Evolutionary conservation across 2,888 invertebrate genomes (phyloP).

Genomic region (Pollenia griseotomentosa): DNA sequence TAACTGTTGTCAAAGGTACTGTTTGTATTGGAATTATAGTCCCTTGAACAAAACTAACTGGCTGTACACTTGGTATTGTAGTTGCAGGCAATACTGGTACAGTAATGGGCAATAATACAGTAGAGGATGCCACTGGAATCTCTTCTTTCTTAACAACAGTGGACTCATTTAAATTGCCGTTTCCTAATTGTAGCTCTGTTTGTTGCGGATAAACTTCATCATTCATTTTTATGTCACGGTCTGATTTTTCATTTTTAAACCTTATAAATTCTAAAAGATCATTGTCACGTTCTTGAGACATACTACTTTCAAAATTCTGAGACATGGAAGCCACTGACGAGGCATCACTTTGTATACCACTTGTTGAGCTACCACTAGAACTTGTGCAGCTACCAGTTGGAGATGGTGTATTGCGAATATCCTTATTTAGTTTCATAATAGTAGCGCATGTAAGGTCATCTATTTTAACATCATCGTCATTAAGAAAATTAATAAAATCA

Average conservation of each 20-base stretch:
- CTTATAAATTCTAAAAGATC: slow-evolving; percentile 68
- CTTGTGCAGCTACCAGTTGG: slow-evolving; percentile 80
- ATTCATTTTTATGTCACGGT: neutral
- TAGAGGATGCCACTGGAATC: slow-evolving; percentile 8
- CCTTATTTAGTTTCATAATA: slow-evolving; percentile 68
- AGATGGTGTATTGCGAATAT: slow-evolving; percentile 80
- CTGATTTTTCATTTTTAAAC: slow-evolving; percentile 62
- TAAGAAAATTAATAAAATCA: slow-evolving; percentile 80
- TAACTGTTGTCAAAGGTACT: slow-evolving; percentile 77
- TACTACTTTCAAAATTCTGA: slow-evolving; percentile 24
- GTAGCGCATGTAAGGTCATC: slow-evolving; percentile 75
- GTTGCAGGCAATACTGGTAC: slow-evolving; percentile 70
- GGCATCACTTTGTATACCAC: slow-evolving; percentile 80
- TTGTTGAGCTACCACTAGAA: slow-evolving; percentile 79
- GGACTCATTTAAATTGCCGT: neutral
- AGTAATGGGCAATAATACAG: slow-evolving; percentile 62
- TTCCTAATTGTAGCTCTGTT: slow-evolving; percentile 9
- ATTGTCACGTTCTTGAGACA: slow-evolving; percentile 46
- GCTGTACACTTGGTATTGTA: slow-evolving; percentile 54
- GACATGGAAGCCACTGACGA: slow-evolving; percentile 75
- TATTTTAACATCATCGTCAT: slow-evolving; percentile 77
- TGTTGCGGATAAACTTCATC: slow-evolving; percentile 14
- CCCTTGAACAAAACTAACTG: slow-evolving; percentile 76
- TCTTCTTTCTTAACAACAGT: slow-evolving; percentile 14
- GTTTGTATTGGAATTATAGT: slow-evolving; percentile 79